Evolutionary conservation across 2,888 invertebrate species (phyloP), one percentile per base, ranked within the genome.

Genomic region (Drosophila borborema): DNA sequence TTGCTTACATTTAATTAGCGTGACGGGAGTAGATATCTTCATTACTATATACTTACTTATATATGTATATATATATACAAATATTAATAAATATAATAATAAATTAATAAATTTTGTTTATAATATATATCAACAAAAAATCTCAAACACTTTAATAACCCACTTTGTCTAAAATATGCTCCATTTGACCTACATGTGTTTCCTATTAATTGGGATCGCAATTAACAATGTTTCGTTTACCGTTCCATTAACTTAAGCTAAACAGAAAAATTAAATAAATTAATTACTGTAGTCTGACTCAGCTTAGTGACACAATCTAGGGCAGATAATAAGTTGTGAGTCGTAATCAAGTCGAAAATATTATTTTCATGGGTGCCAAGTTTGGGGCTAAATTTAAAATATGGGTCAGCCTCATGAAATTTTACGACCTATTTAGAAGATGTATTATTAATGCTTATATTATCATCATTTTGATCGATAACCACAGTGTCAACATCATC

Each of bases 191-290:
- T 20, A n/a, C 23, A 38, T 23, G 9, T 34, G 16, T 9, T 41
- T 10, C 40, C n/a, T 2, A 23, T 8, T 34, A 49, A 49, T 34
- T 63, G 12, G 23, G 48, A 18, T 20, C 40, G 63, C 23, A 49
- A 49, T 64, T 64, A 49, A 12, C 18, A 31, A 14, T 2, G 8
- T n/a, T 36, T 64, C 18, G 18, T 31, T 31, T 34, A 51, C 14
- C 2, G 51, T 4, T 34, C 34, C 3, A 34, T 18, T 20, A 51
- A 36, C 34, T 4, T 14, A 14, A 36, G 34, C 18, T 12, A 0
- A 31, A 49, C 2, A 51, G 28, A 28, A 23, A 23, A 23, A 23
- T 4, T 2, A 4, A 3, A 23, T 4, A 23, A 23, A 4, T 23
- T 0, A 23, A n/a, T 49, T 10, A 12, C 18, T 36, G 14, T 12